Evolutionary conservation across 2,888 invertebrate genomes (phyloP), one percentile per base, ranked within the genome.

Genomic region (Ennomos erosarius): DNA sequence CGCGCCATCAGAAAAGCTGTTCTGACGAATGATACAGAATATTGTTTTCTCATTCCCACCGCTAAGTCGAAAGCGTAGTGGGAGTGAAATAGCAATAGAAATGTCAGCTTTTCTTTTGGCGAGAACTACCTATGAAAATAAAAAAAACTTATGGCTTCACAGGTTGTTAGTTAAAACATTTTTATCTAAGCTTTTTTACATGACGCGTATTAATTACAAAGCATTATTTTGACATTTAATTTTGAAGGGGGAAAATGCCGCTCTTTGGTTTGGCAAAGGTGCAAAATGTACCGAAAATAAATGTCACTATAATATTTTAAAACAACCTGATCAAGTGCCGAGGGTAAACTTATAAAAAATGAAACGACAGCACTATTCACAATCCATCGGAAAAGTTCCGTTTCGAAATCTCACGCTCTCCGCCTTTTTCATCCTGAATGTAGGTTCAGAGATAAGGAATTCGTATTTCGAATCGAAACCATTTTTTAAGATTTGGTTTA

Each of bases 171-270:
- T 62, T 55, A 43, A 65, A 26, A 56, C 5, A 26, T 26, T 26
- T 26, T 58, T 65, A 59, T 55, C 55, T 54, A 59, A 55, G 57
- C 57, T 62, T 59, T 61, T 67, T 69, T 67, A 62, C 62, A 71
- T 71, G 74, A 75, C 76, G 80, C 74, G 68, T 75, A 71, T 71
- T 81, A 85, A 72, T 73, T 82, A 87, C 84, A 87, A 87, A 85
- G 81, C 81, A 54, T 51, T 59, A 59, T 60, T n/a, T 64, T 62
- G 60, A 52, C 39, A 46, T 54, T 53, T 55, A 56, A 64, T 67
- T 65, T 70, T 13, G 44, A 38, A 62, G 1, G 8, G 16, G 34
- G 65, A 73, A 85, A 82, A 84, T 81, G 83, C 81, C 80, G 71
- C 69, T 85, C 85, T 84, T 85, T 85, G 85, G 84, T 84, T 70